phyloP scores from a whole-genome alignment of 23 tunicate genomes.

The Styela plicata region DNA sequence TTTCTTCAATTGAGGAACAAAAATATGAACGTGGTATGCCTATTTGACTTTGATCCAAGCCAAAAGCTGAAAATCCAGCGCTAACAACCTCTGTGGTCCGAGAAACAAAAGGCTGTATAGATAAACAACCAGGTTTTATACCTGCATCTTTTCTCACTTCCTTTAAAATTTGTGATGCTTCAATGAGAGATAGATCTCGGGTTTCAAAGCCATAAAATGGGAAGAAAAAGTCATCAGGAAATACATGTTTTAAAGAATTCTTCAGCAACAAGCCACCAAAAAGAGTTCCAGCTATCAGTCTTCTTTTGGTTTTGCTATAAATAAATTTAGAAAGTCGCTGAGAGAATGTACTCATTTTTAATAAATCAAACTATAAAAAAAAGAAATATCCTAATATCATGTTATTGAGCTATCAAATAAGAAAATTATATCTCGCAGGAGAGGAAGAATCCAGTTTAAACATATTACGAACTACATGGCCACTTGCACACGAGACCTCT shows the following conservation, averaged over 20 bases:
- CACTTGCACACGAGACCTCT: too few species aligned
- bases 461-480: too few species aligned
- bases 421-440: too few species aligned
- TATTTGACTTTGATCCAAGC: constrained; percentile 27
- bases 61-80: constrained; percentile 70
- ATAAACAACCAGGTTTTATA: neutral
- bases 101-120: constrained; percentile 56
- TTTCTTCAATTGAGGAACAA: constrained; percentile 55
- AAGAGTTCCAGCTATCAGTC: constrained; percentile 44
- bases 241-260: constrained; percentile 44
- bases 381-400: too few species aligned
- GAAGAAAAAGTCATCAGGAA: constrained; percentile 45
- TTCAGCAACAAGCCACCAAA: constrained; percentile 48
- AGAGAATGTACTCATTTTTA: neutral
- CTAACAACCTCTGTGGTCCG: constrained; percentile 22
- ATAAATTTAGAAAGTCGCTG: neutral
- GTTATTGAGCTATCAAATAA: too few species aligned
- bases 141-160: constrained; percentile 37
- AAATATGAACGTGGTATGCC: constrained; percentile 72
- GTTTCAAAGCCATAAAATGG: constrained; percentile 54
- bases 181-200: constrained; percentile 24
- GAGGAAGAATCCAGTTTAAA: too few species aligned
- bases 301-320: constrained; percentile 34
- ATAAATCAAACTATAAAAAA: too few species aligned
- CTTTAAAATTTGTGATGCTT: constrained; percentile 31